Percentiles rank a stretch among this genome's conserved stretches.
phyloP scores from a whole-genome alignment of 2,797 vertebrate genomes.

The Bufotes viridis region DNA sequence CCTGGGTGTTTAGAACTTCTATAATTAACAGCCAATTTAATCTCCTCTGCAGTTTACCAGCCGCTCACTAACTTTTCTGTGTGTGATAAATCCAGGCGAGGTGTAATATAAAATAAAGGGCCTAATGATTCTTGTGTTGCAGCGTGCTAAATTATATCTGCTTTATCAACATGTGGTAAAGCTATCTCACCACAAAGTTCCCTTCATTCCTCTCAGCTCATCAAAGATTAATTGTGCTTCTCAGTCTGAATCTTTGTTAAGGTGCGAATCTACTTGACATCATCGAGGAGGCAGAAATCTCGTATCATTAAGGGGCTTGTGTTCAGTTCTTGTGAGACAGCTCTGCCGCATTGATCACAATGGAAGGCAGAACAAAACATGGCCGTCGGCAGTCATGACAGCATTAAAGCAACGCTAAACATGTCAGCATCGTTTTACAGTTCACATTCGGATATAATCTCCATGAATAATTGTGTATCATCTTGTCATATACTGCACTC shows the following conservation, averaged over 20 bases:
- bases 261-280: conserved; percentile 32
- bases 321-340: neutral
- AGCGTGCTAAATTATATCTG: conserved; percentile 56
- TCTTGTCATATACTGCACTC: too few relatives aligned
- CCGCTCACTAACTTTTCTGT: conserved; percentile 38
- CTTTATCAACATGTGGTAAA: conserved; percentile 52
- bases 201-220: conserved; percentile 4
- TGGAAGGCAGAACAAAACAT: neutral
- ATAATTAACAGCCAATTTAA: conserved; percentile 62
- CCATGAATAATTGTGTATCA: neutral
- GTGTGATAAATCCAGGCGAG: conserved; percentile 55
- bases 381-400: neutral
- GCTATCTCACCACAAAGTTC: conserved; percentile 17
- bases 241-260: conserved; percentile 23
- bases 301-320: neutral
- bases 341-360: neutral
- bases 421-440: neutral
- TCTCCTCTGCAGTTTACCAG: conserved; percentile 54
- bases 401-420: neutral
- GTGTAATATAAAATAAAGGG: conserved; percentile 55
- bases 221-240: conserved; percentile 41
- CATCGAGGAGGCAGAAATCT: neutral
- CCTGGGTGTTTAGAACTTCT: conserved; percentile 54
- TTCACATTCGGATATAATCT: neutral
- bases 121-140: conserved; percentile 55